These are phyloP conservation scores for Halisarca cf. caerulea DNA, from an alignment of 37 sponge, comb jelly and placozoan genomes.

Conservation along the genomic window DNA sequence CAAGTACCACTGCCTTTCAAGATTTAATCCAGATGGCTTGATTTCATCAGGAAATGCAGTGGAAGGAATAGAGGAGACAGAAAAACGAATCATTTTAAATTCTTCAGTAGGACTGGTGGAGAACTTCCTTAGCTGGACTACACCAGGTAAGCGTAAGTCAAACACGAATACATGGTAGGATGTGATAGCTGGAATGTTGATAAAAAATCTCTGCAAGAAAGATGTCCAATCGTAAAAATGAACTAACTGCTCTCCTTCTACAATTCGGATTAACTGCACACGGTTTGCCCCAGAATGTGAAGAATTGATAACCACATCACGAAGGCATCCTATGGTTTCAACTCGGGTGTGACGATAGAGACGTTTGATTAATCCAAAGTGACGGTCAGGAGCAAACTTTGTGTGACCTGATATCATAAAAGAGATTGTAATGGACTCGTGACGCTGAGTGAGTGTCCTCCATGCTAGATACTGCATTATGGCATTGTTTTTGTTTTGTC, in stretches of 20 bases:
- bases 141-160: background rate
- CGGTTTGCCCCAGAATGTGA: background rate
- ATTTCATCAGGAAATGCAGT: background rate
- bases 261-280: background rate
- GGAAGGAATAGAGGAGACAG: background rate
- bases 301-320: background rate
- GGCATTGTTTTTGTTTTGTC: slow-evolving; percentile 6
- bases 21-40: background rate
- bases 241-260: background rate
- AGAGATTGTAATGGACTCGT: background rate
- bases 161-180: background rate
- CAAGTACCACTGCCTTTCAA: background rate
- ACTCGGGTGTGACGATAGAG: background rate
- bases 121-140: background rate
- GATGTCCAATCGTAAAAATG: background rate
- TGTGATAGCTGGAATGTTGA: background rate
- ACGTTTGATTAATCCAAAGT: background rate
- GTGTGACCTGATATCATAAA: background rate
- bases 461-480: background rate
- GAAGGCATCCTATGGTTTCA: background rate
- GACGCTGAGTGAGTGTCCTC: background rate
- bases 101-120: background rate
- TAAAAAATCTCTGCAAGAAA: background rate
- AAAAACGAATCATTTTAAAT: background rate
- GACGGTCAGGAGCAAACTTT: background rate